Conservation (phyloP, 1,140 invertebrate genomes). For the Cotesia glomerata region DNA sequence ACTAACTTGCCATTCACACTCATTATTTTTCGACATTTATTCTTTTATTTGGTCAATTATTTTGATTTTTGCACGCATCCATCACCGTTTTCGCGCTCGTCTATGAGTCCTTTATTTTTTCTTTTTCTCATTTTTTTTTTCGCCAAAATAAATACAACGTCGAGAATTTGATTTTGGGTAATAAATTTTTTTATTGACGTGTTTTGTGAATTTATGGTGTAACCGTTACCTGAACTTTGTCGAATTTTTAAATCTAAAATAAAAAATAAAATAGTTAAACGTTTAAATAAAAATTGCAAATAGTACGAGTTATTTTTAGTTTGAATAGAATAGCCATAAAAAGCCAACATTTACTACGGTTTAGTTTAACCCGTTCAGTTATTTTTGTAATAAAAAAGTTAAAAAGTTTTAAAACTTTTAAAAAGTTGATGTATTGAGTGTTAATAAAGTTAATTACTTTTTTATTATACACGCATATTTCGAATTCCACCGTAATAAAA, state of each 20-base stretch:
- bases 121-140: too few species aligned
- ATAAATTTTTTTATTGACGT: background rate
- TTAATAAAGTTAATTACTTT: too few species aligned
- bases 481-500: too few species aligned
- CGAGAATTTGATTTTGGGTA: background rate
- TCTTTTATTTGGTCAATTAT: background rate
- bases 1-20: background rate
- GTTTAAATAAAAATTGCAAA: too few species aligned
- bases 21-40: background rate
- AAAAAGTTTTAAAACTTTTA: too few species aligned
- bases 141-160: background rate
- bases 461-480: too few species aligned
- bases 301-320: too few species aligned
- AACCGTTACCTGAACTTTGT: constrained; percentile 1
- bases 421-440: too few species aligned
- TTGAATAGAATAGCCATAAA: too few species aligned
- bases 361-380: too few species aligned
- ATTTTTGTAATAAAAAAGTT: too few species aligned
- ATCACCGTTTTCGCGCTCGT: background rate
- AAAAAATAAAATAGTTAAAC: background rate
- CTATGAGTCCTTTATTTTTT: background rate
- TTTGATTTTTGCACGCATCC: background rate
- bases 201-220: background rate
- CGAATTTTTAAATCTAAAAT: background rate
- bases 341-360: too few species aligned